Base-by-base conservation (phyloP, 2,888 invertebrate species). In the Ochlodes sylvanus region DNA sequence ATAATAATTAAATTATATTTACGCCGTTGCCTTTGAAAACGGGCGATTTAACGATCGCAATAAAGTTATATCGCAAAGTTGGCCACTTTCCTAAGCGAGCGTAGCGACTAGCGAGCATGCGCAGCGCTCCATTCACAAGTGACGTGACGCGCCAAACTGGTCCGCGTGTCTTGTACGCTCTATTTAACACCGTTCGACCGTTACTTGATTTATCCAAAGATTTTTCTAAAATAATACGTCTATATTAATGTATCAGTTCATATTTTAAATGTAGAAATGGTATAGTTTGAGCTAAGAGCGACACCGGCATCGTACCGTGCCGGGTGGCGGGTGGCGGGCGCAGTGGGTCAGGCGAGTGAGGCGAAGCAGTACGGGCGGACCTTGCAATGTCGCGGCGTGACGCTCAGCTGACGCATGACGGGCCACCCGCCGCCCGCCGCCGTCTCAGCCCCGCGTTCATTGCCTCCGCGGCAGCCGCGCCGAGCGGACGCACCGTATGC, bases 401-500 rank as follows among this genome's bases (percentile, higher is more conserved):
- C 92, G 93, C 92, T 93, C 92, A 93, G 93, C 93, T 93, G 93
- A 93, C 88, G 87, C 78, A 78, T 78, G 83, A 85, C 85, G 84
- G 84, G 88, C 86, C 81, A 85, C 84, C 87, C 90, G 90, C 90
- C 88, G 74, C 77, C 81, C 86, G 87, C 88, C 88, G 83, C 76
- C 80, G 78, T 83, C 75, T 78, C 86, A 85, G 84, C 86, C 88
- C 91, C 93, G 90, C 95, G 95, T 95, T 95, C 95, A 95, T 94
- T 94, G 95, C 94, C 94, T 95, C 92, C 94, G 94, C 94, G 95
- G 95, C 95, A 86, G 90, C 91, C 91, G 91, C 84, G 83, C 89
- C 80, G 91, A 87, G 86, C 87, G 85, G 85, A 83, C 87, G 90
- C 77, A 73, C 76, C 77, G 84, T 82, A 88, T 87, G 89, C 81